Evolutionary conservation across 1,140 invertebrate species (phyloP).

Genomic region (Eueides isabella): DNA sequence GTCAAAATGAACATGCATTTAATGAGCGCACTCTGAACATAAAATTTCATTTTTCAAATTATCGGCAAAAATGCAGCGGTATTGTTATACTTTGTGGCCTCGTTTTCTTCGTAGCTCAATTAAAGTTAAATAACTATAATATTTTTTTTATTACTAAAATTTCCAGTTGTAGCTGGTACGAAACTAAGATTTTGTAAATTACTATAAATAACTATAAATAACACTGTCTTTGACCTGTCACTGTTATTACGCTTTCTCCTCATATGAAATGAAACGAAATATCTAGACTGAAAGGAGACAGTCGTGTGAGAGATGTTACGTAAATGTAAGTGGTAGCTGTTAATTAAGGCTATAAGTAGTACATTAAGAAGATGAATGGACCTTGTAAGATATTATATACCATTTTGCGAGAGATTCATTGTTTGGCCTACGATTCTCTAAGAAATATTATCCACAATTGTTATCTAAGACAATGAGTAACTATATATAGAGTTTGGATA

Average conservation of each 20-base stretch:
- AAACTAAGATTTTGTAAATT: neutral
- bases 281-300: slow-evolving; percentile 10
- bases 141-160: neutral
- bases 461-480: neutral
- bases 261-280: neutral
- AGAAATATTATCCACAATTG: neutral
- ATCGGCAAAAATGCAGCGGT: slow-evolving; percentile 10
- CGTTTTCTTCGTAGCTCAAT: neutral
- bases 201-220: too few relatives aligned
- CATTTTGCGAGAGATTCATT: neutral
- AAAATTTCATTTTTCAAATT: slow-evolving; percentile 21
- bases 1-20: slow-evolving; percentile 26
- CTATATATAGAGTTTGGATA: neutral
- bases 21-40: slow-evolving; percentile 14
- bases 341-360: slow-evolving; percentile 1
- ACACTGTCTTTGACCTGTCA: too few relatives aligned
- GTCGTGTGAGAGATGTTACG: neutral
- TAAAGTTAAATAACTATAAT: neutral
- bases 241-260: neutral
- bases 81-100: slow-evolving; percentile 13
- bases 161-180: neutral
- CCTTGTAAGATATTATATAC: neutral
- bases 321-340: neutral
- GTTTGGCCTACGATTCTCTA: neutral
- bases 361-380: slow-evolving; percentile 1